Conservation (phyloP, 2,113 vertebrate genomes). For the Bambusicola thoracicus region DNA sequence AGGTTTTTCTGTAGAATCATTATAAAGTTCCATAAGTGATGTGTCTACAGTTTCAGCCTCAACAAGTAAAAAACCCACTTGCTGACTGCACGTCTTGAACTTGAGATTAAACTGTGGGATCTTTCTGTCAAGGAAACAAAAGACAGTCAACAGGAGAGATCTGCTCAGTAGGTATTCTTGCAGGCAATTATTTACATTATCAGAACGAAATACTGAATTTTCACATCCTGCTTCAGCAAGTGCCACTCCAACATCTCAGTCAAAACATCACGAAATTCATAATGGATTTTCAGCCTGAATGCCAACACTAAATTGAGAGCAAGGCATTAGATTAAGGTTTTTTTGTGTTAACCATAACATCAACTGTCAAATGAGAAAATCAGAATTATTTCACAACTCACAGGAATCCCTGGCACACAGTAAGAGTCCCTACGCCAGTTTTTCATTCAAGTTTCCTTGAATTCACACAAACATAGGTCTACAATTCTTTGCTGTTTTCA, state of each 20-base stretch:
- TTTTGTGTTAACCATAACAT: slow-evolving; percentile 6
- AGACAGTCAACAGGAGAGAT: neutral
- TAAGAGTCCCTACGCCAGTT: neutral
- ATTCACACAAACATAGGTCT: neutral
- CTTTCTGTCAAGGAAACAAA: neutral
- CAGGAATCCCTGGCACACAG: neutral
- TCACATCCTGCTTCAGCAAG: neutral
- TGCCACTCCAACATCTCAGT: neutral
- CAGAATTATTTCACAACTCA: neutral
- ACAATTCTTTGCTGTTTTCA: neutral
- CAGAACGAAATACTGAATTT: neutral
- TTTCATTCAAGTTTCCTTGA: neutral
- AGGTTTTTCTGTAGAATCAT: neutral
- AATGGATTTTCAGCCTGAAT: neutral
- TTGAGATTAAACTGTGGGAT: neutral
- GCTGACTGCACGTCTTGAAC: neutral
- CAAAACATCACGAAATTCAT: neutral
- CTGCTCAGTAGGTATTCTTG: neutral
- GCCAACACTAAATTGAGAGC: neutral
- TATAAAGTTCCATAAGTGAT: neutral
- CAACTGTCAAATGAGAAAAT: slow-evolving; percentile 14
- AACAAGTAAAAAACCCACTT: neutral
- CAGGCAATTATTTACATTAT: neutral
- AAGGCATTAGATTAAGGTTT: neutral
- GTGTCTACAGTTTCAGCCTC: neutral